Evolutionary conservation across 2,888 invertebrate species (phyloP), one percentile per base, ranked within the genome.

Genomic region (Nemotelus pantherinus): DNA sequence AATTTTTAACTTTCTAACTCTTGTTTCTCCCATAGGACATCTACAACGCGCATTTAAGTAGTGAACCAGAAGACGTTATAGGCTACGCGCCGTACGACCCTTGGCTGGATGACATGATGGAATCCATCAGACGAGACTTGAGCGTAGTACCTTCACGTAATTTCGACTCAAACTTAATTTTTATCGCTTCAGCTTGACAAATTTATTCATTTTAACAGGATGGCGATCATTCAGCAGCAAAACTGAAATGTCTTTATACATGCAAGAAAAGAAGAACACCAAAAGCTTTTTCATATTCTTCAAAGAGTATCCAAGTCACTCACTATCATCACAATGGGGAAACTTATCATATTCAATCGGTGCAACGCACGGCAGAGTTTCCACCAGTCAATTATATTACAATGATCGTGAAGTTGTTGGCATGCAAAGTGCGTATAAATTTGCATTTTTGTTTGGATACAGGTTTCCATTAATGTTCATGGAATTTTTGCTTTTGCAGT

Each of bases 301-400:
- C 70, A 65, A 83, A 39, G 60, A 81, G 6, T 79, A 83, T 57
- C 82, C 84, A 63, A 47, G 6, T 48, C 3, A 43, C 0, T 72
- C 78, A 2, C 60, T 48, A 9, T 58, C 76, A 3, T 10, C 53
- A 10, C 4, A 82, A 83, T 84, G 86, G 0, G 79, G 83, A 0
- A 83, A 81, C 2, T 82, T 89, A 2, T 83, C 85, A 53, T 90
- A 90, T 82, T 88, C 88, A 0, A 86, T 90, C 41, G 87, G 89
- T 3, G 87, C 89, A 78, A 86, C 87, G 58, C 81, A 82, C 10
- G 81, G 82, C 3, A 81, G 84, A 1, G 86, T 87, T 77, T 83
- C 84, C 4, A 89, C 89, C 0, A 82, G 86, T 63, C 81, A 84
- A 0, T 83, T 83, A 2, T 85, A 82, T 80, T 83, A 87, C 0